Conservation (phyloP, 2,888 invertebrate species). For the Cheilosia variabilis region DNA sequence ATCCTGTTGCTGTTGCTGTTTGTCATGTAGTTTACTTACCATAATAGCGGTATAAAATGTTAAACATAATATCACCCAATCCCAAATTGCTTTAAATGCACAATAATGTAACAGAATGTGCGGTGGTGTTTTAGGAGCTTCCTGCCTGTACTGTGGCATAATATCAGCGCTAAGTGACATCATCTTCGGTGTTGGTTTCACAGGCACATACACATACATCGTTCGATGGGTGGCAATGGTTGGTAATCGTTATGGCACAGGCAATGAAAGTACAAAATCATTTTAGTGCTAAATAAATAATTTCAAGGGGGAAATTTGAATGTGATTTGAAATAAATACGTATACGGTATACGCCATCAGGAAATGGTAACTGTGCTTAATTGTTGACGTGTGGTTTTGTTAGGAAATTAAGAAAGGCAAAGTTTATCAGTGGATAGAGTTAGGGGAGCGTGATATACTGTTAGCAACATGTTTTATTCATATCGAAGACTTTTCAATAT, state of each 20-base stretch:
- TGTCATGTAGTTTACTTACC: slow-evolving; percentile 79
- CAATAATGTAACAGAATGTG: slow-evolving; percentile 99
- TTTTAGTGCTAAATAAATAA: slow-evolving; percentile 9
- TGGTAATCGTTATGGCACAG: background rate
- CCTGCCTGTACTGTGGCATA: slow-evolving; percentile 99
- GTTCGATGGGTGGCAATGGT: slow-evolving; percentile 26
- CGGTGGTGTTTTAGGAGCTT: slow-evolving; percentile 99
- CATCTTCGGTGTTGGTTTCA: slow-evolving; percentile 86
- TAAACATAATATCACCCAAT: slow-evolving; percentile 99
- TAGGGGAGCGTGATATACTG: too few relatives aligned
- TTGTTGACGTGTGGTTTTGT: too few relatives aligned
- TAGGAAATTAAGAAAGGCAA: too few relatives aligned
- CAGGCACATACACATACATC: background rate
- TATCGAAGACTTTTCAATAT: too few relatives aligned
- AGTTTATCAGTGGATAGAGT: too few relatives aligned
- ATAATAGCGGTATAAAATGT: slow-evolving; percentile 97
- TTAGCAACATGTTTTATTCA: too few relatives aligned
- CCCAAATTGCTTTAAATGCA: slow-evolving; percentile 99
- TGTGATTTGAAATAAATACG: background rate
- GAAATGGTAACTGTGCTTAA: too few relatives aligned
- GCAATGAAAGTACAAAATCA: slow-evolving; percentile 29
- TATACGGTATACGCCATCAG: slow-evolving; percentile 11
- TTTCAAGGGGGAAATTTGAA: background rate
- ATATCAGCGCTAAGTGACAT: slow-evolving; percentile 99
- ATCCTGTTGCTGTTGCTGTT: slow-evolving; percentile 5